Percentiles rank a stretch among this genome's conserved stretches.
Evolutionary conservation across 2,888 invertebrate species (phyloP).

Genomic region (Gastrophysa polygoni): DNA sequence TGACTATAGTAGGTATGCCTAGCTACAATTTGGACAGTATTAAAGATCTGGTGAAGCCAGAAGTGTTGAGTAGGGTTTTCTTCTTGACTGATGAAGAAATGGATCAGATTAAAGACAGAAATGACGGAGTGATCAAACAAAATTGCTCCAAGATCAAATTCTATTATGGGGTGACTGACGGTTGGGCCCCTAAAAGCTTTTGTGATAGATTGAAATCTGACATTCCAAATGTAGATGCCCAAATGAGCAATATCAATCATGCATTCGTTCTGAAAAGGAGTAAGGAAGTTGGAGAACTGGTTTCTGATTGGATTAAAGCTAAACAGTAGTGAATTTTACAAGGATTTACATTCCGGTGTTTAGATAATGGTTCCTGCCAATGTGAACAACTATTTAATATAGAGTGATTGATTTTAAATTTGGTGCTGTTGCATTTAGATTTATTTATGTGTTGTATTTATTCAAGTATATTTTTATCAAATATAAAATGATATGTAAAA

Average conservation of each 20-base stretch:
- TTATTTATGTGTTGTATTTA: too few relatives aligned
- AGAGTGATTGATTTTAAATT: not conserved
- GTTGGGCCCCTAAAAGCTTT: constrained; percentile 81
- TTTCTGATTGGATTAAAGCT: constrained; percentile 49
- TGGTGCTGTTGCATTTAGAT: too few relatives aligned
- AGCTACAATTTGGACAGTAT: constrained; percentile 60
- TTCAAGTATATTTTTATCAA: too few relatives aligned
- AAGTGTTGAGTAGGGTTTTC: constrained; percentile 68
- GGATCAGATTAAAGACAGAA: constrained; percentile 71
- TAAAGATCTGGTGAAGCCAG: constrained; percentile 64
- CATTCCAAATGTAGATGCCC: constrained; percentile 67
- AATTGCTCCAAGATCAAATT: constrained; percentile 72
- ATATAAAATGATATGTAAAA: too few relatives aligned
- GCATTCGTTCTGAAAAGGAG: constrained; percentile 79
- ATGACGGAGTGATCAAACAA: constrained; percentile 65
- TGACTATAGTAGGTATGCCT: constrained; percentile 63
- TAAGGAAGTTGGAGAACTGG: constrained; percentile 60
- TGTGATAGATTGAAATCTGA: constrained; percentile 68
- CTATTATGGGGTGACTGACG: constrained; percentile 80
- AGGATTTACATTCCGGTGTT: not conserved
- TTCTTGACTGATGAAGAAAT: constrained; percentile 81
- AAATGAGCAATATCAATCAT: constrained; percentile 68
- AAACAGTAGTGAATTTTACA: constrained; percentile 15
- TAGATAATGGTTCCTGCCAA: too few relatives aligned
- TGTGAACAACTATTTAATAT: too few relatives aligned